Base-by-base conservation (phyloP, 2,113 vertebrate genomes). In the Indri indri region DNA sequence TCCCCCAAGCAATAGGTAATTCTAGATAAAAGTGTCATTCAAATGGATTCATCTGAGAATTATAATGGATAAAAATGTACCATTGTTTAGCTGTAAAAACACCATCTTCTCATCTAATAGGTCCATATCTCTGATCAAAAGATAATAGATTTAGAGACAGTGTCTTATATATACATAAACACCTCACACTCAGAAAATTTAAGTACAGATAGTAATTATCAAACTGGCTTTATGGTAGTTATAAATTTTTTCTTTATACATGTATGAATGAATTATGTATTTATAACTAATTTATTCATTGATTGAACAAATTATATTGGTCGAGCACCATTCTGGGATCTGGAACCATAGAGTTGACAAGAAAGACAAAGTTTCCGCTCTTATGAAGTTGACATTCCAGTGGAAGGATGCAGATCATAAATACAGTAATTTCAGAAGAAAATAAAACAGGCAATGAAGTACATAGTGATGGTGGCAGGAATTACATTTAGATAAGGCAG, bases 401-500 rank as follows among this genome's bases (percentile, higher is more conserved):
- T 84, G 13, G 18, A 52, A 95, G 30, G 82, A 13, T 59, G 50
- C n/a, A 57, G 17, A 40, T 84, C 17, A 52, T 54, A 63, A 79
- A 79, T 47, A 83, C 57, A 40, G 34, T 90, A 47, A 91, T 85
- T 89, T 45, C 82, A 96, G 34, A 85, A 80, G 32, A 88, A 95
- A 94, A 81, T 87, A 83, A 63, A 96, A 37, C 9, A 20, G 8
- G 32, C 57, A 7, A 82, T 27, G 13, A 22, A 74, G 27, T 65
- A 77, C 6, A n/a, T 12, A 61, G 32, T 45, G 23, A 50, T 45
- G 5, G 12, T 47, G 63, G 34, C 40, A 84, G 63, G 45, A 81
- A 61, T 50, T 54, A 18, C n/a, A 23, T 71, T 66, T 25, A 63
- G 52, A 32, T 30, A 70, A 52, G 45, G 68, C 32, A 74, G 63